A percentile compares a stretch with the other conserved stretches of the same genome.
Evolutionary conservation across 2,797 vertebrate species (phyloP).

Genomic region (Ptychobarbus kaznakovi): DNA sequence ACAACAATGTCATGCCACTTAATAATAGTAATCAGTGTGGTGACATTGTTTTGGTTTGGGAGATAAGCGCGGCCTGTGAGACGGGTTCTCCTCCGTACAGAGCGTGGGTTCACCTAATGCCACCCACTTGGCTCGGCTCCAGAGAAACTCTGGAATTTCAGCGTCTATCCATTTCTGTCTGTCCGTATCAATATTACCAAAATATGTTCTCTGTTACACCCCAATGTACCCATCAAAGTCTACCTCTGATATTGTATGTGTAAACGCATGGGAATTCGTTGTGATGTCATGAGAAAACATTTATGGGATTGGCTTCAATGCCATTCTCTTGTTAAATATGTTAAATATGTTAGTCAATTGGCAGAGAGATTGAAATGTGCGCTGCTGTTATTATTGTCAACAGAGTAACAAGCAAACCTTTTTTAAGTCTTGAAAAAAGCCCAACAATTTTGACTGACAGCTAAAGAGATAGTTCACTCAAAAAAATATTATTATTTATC

Average conservation of each 20-base stretch:
- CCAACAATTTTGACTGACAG: not conserved
- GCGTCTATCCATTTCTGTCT: constrained; percentile 42
- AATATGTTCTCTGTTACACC: not conserved
- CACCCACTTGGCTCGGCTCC: constrained; percentile 54
- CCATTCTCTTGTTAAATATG: constrained; percentile 22
- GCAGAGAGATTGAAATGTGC: not conserved
- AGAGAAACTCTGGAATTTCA: constrained; percentile 54
- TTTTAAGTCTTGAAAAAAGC: not conserved
- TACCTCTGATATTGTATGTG: not conserved
- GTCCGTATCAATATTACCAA: constrained; percentile 39
- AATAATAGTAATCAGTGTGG: constrained; percentile 58
- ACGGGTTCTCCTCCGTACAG: constrained; percentile 5
- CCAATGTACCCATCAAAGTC: not conserved
- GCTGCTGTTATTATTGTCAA: not conserved
- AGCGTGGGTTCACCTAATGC: constrained; percentile 29
- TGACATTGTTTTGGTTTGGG: constrained; percentile 56
- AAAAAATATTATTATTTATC: not conserved
- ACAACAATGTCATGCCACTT: constrained; percentile 56
- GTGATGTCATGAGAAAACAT: constrained; percentile 12
- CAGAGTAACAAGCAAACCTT: not conserved
- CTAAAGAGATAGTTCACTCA: not conserved
- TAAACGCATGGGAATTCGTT: not conserved
- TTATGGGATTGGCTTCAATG: constrained; percentile 20
- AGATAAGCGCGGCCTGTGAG: constrained; percentile 53
- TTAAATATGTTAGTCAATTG: constrained; percentile 1